Evolutionary conservation across 2,113 vertebrate species (phyloP).

Genomic region (Odontophorus gujanensis): DNA sequence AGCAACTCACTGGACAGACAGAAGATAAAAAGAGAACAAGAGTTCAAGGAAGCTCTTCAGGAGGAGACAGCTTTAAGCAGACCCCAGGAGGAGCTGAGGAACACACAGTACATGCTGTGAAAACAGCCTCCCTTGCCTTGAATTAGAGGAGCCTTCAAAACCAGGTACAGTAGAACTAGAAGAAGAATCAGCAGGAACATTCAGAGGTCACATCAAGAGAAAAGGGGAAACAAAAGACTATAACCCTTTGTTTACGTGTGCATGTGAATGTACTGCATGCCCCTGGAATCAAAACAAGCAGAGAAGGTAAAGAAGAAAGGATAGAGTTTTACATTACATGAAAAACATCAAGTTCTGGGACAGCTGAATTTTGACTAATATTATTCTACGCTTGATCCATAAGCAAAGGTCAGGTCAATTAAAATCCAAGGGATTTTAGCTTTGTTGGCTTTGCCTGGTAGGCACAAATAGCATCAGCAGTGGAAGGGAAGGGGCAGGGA

Average conservation of each 20-base stretch:
- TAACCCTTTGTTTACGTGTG: neutral
- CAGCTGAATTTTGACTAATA: neutral
- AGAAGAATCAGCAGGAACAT: neutral
- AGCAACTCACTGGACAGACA: neutral
- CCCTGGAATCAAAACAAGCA: neutral
- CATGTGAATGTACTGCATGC: neutral
- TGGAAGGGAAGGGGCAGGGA: neutral
- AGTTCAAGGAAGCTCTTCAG: neutral
- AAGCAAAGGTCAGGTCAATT: neutral
- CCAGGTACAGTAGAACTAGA: neutral
- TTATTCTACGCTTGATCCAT: neutral
- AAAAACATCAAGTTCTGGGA: neutral
- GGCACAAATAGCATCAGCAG: neutral
- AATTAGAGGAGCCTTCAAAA: neutral
- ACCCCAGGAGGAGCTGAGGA: neutral
- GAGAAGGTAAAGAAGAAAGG: neutral
- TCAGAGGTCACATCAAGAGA: neutral
- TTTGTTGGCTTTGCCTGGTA: neutral
- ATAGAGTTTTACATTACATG: neutral
- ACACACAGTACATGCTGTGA: neutral
- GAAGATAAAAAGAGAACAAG: neutral
- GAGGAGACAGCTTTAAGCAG: neutral
- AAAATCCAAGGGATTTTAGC: neutral
- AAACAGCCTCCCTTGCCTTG: neutral
- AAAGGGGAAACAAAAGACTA: neutral